Evolutionary conservation across 2,888 invertebrate genomes (phyloP).

Genomic region (Agrotis clavis): DNA sequence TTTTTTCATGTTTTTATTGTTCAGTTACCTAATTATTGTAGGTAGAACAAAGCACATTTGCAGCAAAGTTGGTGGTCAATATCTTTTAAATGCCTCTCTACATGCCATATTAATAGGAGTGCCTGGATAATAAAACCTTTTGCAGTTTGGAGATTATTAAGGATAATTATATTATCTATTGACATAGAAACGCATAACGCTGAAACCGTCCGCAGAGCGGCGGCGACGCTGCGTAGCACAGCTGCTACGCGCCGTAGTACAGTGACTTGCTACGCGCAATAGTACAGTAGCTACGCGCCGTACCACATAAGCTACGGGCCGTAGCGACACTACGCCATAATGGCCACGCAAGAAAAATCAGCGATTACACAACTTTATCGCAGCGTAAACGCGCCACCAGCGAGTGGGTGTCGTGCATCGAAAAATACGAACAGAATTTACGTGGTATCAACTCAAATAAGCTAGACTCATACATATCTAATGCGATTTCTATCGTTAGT

Average conservation of each 20-base stretch:
- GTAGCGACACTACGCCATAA: neutral
- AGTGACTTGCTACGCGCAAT: neutral
- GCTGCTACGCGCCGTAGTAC: neutral
- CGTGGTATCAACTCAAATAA: neutral
- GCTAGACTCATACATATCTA: too few species aligned
- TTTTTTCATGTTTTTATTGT: too few species aligned
- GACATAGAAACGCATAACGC: too few species aligned
- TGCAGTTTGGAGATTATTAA: too few species aligned
- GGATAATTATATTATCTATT: too few species aligned
- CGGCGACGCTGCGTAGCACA: neutral
- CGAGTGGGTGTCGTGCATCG: neutral
- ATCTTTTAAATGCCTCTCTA: too few species aligned
- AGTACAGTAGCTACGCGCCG: neutral
- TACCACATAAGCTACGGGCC: neutral
- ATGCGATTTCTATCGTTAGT: too few species aligned
- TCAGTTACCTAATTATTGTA: too few species aligned
- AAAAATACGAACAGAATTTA: neutral
- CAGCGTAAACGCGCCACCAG: neutral
- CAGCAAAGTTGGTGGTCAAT: too few species aligned
- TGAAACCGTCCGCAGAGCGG: neutral
- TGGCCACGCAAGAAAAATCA: neutral
- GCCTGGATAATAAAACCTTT: too few species aligned
- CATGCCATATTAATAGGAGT: too few species aligned
- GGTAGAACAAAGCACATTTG: too few species aligned
- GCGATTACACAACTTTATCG: neutral